These are phyloP conservation scores for Pseudobourletiella spinata DNA, from an alignment of 1,140 invertebrate species.

Conservation along the genomic window DNA sequence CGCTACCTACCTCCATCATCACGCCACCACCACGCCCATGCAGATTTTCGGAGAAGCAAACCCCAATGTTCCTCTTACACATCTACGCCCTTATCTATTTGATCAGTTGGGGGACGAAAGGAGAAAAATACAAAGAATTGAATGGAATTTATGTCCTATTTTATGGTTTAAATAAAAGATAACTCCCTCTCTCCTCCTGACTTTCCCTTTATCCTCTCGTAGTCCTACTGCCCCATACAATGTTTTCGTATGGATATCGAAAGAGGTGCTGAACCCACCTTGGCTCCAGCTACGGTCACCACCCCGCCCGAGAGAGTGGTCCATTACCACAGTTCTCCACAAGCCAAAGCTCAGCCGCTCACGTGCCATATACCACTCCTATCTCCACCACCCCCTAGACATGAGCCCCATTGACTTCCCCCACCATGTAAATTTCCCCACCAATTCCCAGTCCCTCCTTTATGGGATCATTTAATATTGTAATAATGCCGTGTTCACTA, in stretches of 20 bases:
- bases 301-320: no score
- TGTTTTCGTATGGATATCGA: no score
- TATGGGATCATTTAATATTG: constrained; percentile 23
- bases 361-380: background rate
- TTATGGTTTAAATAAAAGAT: constrained; percentile 23
- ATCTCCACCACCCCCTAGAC: background rate
- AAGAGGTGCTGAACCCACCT: no score
- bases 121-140: constrained; percentile 21
- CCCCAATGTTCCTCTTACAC: background rate
- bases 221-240: no score
- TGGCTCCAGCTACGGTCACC: no score
- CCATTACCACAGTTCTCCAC: no score
- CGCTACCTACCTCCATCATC: no score
- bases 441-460: constrained; percentile 10
- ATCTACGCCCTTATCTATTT: constrained; percentile 16
- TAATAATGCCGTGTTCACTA: constrained; percentile 18
- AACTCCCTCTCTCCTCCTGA: constrained; percentile 9
- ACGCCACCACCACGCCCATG: background rate
- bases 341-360: no score
- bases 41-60: background rate
- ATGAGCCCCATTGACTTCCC: no score
- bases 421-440: constrained; percentile 11
- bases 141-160: constrained; percentile 24
- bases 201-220: no score
- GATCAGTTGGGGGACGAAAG: constrained; percentile 9